Conservation (phyloP, 2,113 vertebrate species). For the Microtus montanus region DNA sequence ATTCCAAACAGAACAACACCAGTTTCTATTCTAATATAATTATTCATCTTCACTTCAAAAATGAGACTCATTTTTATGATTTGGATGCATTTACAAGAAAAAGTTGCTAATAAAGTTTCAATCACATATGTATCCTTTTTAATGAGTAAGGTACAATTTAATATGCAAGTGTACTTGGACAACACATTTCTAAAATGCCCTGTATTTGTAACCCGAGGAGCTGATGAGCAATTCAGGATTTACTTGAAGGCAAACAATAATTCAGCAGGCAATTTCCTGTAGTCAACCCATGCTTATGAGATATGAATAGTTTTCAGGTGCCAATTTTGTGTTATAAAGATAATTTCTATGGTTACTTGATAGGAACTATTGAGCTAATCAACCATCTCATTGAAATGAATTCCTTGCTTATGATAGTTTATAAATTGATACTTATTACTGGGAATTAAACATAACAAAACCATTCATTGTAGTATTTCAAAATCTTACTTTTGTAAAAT, state of each 20-base stretch:
- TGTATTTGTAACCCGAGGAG: background rate
- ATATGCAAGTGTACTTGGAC: background rate
- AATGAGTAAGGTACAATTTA: background rate
- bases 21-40: background rate
- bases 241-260: slow-evolving; percentile 49
- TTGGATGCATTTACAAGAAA: background rate
- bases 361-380: background rate
- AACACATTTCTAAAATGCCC: background rate
- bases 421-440: background rate
- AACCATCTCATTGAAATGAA: slow-evolving; percentile 32
- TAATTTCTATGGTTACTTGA: slow-evolving; percentile 6
- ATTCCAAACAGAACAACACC: background rate
- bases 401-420: background rate
- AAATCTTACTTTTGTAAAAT: slow-evolving; percentile 20
- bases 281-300: slow-evolving; percentile 37
- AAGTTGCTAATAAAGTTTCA: slow-evolving; percentile 10
- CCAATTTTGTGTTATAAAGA: slow-evolving; percentile 3
- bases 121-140: background rate
- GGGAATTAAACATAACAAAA: background rate
- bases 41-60: slow-evolving; percentile 36
- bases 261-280: background rate
- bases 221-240: background rate
- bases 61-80: background rate
- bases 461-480: background rate
- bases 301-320: background rate